These are phyloP conservation scores for Bombyx mori DNA, from an alignment of 1,140 invertebrate species.

Conservation along the genomic window DNA sequence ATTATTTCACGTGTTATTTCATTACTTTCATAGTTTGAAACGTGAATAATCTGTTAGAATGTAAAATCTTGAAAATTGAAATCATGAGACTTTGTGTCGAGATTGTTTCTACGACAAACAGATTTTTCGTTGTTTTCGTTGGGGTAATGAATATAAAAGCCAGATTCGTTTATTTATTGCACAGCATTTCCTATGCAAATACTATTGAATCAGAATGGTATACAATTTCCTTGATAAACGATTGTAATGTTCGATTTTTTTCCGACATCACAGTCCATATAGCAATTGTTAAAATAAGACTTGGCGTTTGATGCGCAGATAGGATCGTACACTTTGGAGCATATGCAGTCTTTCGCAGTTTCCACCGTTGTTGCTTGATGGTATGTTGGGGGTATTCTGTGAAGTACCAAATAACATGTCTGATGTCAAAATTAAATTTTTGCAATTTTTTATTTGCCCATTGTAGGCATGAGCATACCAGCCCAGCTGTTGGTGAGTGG, in stretches of 20 bases:
- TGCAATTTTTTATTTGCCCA: too few relatives aligned
- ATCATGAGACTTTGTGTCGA: background rate
- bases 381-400: background rate
- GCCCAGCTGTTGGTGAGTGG: too few relatives aligned
- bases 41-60: too few relatives aligned
- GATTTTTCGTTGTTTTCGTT: background rate
- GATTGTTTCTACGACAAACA: background rate
- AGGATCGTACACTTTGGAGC: constrained; percentile 38
- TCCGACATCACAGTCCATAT: constrained; percentile 38
- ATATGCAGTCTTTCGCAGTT: constrained; percentile 23
- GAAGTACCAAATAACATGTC: too few relatives aligned
- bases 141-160: background rate
- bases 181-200: too few relatives aligned
- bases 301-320: constrained; percentile 31
- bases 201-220: background rate
- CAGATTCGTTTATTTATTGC: background rate
- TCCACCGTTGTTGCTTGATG: constrained; percentile 8
- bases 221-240: constrained; percentile 25
- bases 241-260: constrained; percentile 22
- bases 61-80: too few relatives aligned
- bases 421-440: too few relatives aligned
- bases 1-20: too few relatives aligned
- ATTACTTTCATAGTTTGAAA: too few relatives aligned
- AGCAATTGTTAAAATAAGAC: constrained; percentile 35
- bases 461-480: too few relatives aligned